Conservation (phyloP, 2,888 invertebrate genomes). For the Digitonthophagus gazella region DNA sequence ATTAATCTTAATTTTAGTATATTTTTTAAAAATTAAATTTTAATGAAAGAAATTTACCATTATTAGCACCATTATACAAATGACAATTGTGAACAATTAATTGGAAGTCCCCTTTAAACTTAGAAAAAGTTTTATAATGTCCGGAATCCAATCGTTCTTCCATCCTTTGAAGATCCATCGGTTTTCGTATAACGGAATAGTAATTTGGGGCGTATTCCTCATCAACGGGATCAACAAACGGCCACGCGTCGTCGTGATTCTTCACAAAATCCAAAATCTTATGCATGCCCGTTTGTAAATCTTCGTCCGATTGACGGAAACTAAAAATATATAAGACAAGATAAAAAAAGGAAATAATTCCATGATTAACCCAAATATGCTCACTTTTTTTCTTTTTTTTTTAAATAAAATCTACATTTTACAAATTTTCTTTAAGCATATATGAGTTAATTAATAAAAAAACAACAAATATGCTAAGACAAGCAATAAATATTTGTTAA, state of each 20-base stretch:
- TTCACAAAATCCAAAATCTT: slow-evolving; percentile 86
- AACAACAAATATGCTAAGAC: too few species aligned
- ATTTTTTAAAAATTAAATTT: too few species aligned
- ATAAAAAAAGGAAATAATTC: background rate
- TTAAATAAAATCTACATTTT: too few species aligned
- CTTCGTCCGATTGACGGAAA: slow-evolving; percentile 79
- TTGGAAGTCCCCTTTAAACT: slow-evolving; percentile 86
- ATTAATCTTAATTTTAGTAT: background rate
- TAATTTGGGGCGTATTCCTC: slow-evolving; percentile 90
- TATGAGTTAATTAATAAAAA: too few species aligned
- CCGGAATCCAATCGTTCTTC: slow-evolving; percentile 82
- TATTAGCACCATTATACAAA: slow-evolving; percentile 88
- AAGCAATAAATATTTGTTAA: too few species aligned
- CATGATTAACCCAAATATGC: background rate
- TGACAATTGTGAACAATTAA: slow-evolving; percentile 91
- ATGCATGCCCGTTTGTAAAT: slow-evolving; percentile 85
- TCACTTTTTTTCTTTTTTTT: too few species aligned
- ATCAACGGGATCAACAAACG: slow-evolving; percentile 89
- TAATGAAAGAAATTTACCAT: slow-evolving; percentile 73
- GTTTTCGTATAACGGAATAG: slow-evolving; percentile 69
- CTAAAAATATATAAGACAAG: slow-evolving; percentile 51
- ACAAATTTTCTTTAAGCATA: too few species aligned
- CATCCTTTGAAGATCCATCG: slow-evolving; percentile 88
- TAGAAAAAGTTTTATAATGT: slow-evolving; percentile 73
- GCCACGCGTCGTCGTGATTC: slow-evolving; percentile 91